Base-by-base conservation (phyloP, 2,888 invertebrate genomes). In the Ditylenchus weischeri region DNA sequence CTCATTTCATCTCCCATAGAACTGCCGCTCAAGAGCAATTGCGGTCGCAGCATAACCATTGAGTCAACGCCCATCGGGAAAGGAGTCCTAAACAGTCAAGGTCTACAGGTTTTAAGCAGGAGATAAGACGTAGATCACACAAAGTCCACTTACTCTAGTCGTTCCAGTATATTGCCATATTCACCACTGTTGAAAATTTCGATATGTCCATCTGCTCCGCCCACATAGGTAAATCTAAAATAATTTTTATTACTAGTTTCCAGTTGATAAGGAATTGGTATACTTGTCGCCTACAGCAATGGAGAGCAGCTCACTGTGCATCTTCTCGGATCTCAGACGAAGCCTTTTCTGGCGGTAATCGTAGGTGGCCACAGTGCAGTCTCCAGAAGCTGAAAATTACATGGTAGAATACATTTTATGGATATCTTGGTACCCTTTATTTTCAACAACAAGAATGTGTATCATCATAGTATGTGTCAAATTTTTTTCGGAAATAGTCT, bases 171-270 rank as follows among this genome's bases (percentile, higher is more conserved):
- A 62, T 78, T 78, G 48, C 79, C 79, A 67, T 76, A 79, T 58
- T 78, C 75, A 13, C 75, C 75, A 15, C 72, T 54, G 57, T 72
- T 75, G 70, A 79, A 79, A 11, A 79, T 76, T 62, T 79, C 78
- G n/a, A 79, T 69, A 63, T 72, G 71, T 6, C 77, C 77, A 54
- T 78, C 78, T 21, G 71, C 72, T 13, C 71, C 73, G 10, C 78
- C 79, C 11, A 76, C 77, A 64, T 77, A 79, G 0, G 75, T 76
- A 50, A 65, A 73, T 58, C 77, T 75, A 48, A 43, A 48, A n/a
- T 1, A 23, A 21, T 38, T 43, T 43, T 43, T 43, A 6, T 43
- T 8, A 43, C 8, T 8, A 13, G 15, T 43, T 1, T 43, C n/a
- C 8, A 43, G 15, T 29, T 64, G 21, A 13, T 66, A 7, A 62